phyloP scores from a whole-genome alignment of 2,888 invertebrate species.

The Myathropa florea region DNA sequence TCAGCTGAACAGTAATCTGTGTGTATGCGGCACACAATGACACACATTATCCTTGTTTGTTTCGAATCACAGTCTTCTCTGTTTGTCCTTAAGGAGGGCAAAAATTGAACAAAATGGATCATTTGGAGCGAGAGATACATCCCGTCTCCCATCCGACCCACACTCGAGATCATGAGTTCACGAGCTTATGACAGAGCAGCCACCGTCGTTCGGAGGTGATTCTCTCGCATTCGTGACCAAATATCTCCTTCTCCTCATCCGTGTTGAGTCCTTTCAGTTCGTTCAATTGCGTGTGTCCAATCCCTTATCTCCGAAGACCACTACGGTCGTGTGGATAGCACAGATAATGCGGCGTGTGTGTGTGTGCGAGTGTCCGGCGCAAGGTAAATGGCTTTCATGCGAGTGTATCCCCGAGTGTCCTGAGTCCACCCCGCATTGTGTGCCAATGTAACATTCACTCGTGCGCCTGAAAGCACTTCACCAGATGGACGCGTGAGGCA shows the following conservation, averaged over 20 bases:
- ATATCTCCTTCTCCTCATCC: not conserved
- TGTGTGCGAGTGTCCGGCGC: not conserved
- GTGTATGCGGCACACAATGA: slow-evolving; percentile 40
- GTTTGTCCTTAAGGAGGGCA: not conserved
- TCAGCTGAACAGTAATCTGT: slow-evolving; percentile 34
- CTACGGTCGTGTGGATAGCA: slow-evolving; percentile 38
- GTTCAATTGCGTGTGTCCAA: slow-evolving; percentile 56
- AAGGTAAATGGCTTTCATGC: slow-evolving; percentile 50
- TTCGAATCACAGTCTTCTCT: not conserved
- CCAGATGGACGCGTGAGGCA: slow-evolving; percentile 43
- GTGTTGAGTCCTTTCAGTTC: not conserved
- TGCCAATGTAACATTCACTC: slow-evolving; percentile 46
- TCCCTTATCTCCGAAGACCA: slow-evolving; percentile 26
- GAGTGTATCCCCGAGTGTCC: slow-evolving; percentile 1
- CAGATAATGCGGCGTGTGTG: slow-evolving; percentile 36
- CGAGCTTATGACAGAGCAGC: slow-evolving; percentile 3
- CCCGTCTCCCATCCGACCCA: no score
- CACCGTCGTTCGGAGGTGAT: not conserved
- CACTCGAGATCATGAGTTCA: slow-evolving; percentile 12
- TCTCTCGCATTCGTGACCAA: slow-evolving; percentile 1
- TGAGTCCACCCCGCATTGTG: slow-evolving; percentile 14
- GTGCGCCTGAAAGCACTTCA: slow-evolving; percentile 24
- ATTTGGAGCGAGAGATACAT: not conserved
- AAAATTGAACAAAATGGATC: not conserved
- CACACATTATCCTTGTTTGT: slow-evolving; percentile 54